Base-by-base conservation (phyloP, 2,797 vertebrate genomes). In the Phoebastria nigripes region DNA sequence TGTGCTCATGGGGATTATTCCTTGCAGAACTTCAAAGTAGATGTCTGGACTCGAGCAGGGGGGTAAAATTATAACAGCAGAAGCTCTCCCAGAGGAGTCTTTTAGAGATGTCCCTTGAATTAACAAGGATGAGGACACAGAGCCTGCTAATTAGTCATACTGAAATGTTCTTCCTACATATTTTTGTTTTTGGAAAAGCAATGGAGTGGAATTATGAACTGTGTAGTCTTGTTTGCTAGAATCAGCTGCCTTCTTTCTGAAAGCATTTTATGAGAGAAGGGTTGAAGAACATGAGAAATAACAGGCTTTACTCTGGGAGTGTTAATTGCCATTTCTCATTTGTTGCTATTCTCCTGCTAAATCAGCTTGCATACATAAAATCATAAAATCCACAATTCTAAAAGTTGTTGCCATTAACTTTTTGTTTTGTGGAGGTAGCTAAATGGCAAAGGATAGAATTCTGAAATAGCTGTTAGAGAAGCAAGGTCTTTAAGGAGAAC, bases 261-360 rank as follows among this genome's bases (percentile, higher is more conserved):
- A 84, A 95, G 93, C 83, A 54, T 90, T 87, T 96, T 93, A n/a
- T 89, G 88, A 96, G 96, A 58, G 74, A 89, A 94, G 78, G 62
- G 78, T 71, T 96, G 94, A 93, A 93, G 90, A 94, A 94, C 87
- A 89, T 69, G 84, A 97, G 89, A 96, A 96, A 96, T 97, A 92
- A 82, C 90, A 97, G 93, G 65, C 90, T 97, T 93, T 87, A 28
- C 94, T 89, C 92, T 0, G 76, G 69, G 84, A 96, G 90, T 91
- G 92, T 95, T 97, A 95, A 97, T 97, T 97, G 93, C 96, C 90
- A 66, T 96, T 97, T 96, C 96, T 96, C 92, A 95, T 97, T 94
- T 96, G 96, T 95, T 97, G 93, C 95, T 85, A 92, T 95, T 96
- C 94, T 96, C 89, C 87, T 94, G 72, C 93, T 96, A 96, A 94